Conservation (phyloP, 2,797 vertebrate species). For the Hypotaenidia philippensis region DNA sequence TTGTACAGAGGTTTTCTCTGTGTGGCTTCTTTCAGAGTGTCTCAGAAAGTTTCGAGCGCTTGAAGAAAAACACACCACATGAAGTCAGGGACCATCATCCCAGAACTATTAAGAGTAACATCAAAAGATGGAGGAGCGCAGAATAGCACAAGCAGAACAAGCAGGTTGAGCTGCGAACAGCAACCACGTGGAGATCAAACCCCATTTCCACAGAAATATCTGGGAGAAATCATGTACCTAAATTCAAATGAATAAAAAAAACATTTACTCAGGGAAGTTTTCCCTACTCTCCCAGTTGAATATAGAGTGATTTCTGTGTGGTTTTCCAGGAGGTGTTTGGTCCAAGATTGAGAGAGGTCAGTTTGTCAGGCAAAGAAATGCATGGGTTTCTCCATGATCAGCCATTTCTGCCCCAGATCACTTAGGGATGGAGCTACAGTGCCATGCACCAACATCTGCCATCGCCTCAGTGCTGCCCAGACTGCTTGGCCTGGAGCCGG, state of each 20-base stretch:
- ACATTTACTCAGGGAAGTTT: neutral
- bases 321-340: neutral
- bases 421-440: neutral
- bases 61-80: neutral
- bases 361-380: neutral
- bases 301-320: neutral
- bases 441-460: neutral
- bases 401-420: rapidly evolving
- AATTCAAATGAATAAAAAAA: neutral
- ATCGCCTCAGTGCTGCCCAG: rapidly evolving
- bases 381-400: neutral
- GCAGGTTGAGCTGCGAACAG: neutral
- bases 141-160: neutral
- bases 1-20: neutral
- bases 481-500: neutral
- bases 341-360: neutral
- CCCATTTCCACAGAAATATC: neutral
- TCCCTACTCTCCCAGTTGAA: neutral
- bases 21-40: neutral
- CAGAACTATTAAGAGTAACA: neutral
- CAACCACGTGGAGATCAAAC: neutral
- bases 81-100: neutral
- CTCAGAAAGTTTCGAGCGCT: neutral
- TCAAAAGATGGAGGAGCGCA: neutral
- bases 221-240: neutral